phyloP scores from a whole-genome alignment of 2,888 invertebrate species.

The Electrophaes corylata region DNA sequence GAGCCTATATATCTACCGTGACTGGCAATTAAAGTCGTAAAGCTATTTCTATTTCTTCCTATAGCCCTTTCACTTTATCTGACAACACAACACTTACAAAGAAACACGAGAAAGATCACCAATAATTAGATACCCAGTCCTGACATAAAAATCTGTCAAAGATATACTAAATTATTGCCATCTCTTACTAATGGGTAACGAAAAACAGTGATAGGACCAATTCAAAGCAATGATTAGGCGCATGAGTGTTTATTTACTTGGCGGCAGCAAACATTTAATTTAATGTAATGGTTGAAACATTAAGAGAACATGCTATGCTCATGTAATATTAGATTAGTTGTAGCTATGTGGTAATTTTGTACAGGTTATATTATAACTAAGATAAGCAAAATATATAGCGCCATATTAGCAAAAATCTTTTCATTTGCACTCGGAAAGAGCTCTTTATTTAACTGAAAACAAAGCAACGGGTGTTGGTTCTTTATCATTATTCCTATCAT shows the following conservation, averaged over 20 bases:
- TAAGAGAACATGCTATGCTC: slow-evolving; percentile 30
- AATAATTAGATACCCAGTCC: too few relatives aligned
- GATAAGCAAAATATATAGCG: slow-evolving; percentile 8
- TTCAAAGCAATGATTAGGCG: background rate
- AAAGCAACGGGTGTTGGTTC: background rate
- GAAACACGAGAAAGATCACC: too few relatives aligned
- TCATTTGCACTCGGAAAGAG: background rate
- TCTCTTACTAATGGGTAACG: too few relatives aligned
- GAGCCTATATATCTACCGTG: too few relatives aligned
- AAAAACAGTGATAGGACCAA: too few relatives aligned
- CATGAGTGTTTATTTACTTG: background rate
- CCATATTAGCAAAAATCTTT: slow-evolving; percentile 1
- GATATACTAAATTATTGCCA: too few relatives aligned
- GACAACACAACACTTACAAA: too few relatives aligned
- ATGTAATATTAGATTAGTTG: slow-evolving; percentile 20
- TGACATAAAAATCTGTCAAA: too few relatives aligned
- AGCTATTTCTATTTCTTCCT: too few relatives aligned
- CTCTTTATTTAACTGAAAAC: background rate
- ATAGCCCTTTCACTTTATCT: too few relatives aligned
- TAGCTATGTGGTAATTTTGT: slow-evolving; percentile 23
- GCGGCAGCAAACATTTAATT: background rate
- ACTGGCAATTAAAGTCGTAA: too few relatives aligned
- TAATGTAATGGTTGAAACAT: slow-evolving; percentile 17
- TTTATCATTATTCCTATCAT: background rate
- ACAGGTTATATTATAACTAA: slow-evolving; percentile 16